Evolutionary conservation across 2,113 vertebrate species (phyloP).

Genomic region (Equus przewalskii): DNA sequence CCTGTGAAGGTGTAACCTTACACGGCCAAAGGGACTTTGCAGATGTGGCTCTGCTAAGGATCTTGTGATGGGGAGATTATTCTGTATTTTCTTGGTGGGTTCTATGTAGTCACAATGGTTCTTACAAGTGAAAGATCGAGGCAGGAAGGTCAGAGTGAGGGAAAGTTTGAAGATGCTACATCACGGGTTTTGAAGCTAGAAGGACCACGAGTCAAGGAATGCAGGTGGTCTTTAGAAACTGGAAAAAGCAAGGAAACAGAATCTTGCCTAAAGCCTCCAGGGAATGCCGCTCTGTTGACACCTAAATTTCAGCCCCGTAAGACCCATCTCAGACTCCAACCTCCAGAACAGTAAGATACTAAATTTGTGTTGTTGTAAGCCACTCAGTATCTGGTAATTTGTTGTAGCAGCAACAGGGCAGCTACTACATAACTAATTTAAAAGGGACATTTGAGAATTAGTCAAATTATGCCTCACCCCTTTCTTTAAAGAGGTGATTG

Average conservation of each 20-base stretch:
- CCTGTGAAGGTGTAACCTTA: background rate
- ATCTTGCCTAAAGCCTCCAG: background rate
- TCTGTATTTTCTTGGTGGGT: background rate
- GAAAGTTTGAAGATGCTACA: background rate
- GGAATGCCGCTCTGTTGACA: background rate
- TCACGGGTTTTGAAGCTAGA: background rate
- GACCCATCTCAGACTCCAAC: conserved; percentile 15
- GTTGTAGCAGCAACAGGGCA: background rate
- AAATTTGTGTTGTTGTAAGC: conserved; percentile 1
- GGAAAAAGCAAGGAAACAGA: background rate
- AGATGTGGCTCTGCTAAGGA: background rate
- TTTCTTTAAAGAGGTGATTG: conserved; percentile 38
- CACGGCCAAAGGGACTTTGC: background rate
- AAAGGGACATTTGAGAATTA: conserved; percentile 55
- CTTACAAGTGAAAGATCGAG: background rate
- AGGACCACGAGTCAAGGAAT: background rate
- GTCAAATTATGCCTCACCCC: background rate
- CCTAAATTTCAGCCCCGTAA: background rate
- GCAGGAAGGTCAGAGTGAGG: background rate
- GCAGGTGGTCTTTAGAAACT: background rate
- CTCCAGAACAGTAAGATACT: background rate
- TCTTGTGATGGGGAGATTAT: background rate
- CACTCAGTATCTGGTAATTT: background rate
- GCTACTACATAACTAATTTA: background rate
- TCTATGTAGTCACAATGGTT: background rate